Evolutionary conservation across 2,888 invertebrate species (phyloP).

Genomic region (Aleiodes testaceus): DNA sequence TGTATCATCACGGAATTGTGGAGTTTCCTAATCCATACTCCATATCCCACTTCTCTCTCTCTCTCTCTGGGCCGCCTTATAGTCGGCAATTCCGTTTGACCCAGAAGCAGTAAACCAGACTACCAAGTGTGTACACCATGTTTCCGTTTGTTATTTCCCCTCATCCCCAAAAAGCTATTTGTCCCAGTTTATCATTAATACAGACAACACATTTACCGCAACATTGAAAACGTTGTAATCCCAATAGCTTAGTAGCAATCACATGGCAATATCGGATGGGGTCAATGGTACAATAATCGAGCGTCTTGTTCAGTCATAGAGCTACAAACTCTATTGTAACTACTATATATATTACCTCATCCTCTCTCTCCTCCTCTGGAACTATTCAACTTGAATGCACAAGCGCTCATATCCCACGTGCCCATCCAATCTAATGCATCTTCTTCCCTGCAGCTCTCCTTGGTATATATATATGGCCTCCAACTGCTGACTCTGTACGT

Average conservation of each 20-base stretch:
- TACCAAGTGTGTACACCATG: neutral
- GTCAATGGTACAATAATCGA: conserved; percentile 35
- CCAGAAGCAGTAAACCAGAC: conserved; percentile 46
- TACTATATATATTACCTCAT: too few species aligned
- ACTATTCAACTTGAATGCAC: conserved; percentile 23
- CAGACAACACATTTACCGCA: conserved; percentile 26
- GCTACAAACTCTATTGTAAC: conserved; percentile 21
- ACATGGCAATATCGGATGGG: conserved; percentile 23
- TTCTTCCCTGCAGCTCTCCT: conserved; percentile 1
- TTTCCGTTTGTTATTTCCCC: conserved; percentile 23
- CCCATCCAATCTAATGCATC: conserved; percentile 28
- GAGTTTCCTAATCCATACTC: conserved; percentile 59
- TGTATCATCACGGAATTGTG: conserved; percentile 66
- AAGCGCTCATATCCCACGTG: conserved; percentile 3
- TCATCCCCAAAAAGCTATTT: conserved; percentile 16
- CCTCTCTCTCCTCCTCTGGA: neutral
- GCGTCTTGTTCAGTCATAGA: conserved; percentile 18
- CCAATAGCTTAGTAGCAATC: conserved; percentile 17
- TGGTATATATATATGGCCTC: neutral
- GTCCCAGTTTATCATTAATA: conserved; percentile 23
- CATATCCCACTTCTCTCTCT: conserved; percentile 39
- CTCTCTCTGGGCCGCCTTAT: neutral
- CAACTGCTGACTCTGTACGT: conserved; percentile 46
- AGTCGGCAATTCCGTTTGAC: conserved; percentile 54
- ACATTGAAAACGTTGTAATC: conserved; percentile 23